phyloP scores from a whole-genome alignment of 2,113 vertebrate genomes.

The Pongo abelii region DNA sequence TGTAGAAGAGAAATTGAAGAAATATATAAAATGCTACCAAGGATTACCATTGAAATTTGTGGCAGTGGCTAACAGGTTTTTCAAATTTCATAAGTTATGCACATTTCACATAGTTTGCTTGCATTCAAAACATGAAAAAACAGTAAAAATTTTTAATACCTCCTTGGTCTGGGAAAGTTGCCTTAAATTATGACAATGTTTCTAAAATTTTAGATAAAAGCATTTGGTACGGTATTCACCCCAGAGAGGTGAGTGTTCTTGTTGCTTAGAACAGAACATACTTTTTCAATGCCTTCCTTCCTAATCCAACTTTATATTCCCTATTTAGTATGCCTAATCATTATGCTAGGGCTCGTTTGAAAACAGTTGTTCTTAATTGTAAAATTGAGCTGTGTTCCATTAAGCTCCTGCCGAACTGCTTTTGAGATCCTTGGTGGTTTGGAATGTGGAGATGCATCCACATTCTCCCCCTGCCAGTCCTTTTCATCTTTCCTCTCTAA shows the following conservation, averaged over 20 bases:
- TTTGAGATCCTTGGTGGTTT: slow-evolving; percentile 52
- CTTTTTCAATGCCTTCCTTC: slow-evolving; percentile 29
- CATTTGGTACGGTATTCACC: not conserved
- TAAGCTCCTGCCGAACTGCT: slow-evolving; percentile 26
- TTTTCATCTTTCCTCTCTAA: slow-evolving; percentile 40
- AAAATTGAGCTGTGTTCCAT: slow-evolving; percentile 52
- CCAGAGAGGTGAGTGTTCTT: slow-evolving; percentile 40
- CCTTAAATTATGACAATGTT: not conserved
- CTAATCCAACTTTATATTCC: slow-evolving; percentile 62
- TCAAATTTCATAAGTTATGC: not conserved
- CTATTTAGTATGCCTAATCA: slow-evolving; percentile 52
- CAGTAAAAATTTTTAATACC: not conserved
- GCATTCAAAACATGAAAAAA: not conserved
- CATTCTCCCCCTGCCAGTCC: not conserved
- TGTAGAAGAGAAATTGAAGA: not conserved
- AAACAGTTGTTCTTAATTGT: slow-evolving; percentile 73
- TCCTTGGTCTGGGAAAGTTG: not conserved
- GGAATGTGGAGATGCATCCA: not conserved
- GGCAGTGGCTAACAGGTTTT: not conserved
- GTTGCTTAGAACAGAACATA: slow-evolving; percentile 56
- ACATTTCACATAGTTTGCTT: not conserved
- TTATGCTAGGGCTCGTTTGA: slow-evolving; percentile 53
- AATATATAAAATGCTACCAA: not conserved
- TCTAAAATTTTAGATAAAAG: not conserved
- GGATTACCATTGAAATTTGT: not conserved